Evolutionary conservation across 2,797 vertebrate genomes (phyloP).

Genomic region (Odontamblyopus lacepedii): DNA sequence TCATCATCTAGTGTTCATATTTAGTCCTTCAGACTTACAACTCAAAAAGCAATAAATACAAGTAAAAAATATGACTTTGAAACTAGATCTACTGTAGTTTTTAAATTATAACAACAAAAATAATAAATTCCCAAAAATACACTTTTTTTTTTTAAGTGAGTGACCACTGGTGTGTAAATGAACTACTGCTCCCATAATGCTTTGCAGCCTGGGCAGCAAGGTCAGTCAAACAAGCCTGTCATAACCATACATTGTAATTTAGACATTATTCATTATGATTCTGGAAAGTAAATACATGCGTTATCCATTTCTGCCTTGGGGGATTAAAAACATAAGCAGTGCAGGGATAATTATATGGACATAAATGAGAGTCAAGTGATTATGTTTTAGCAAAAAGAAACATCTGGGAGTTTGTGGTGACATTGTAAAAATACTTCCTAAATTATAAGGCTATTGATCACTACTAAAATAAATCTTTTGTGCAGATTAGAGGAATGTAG

Average conservation of each 20-base stretch:
- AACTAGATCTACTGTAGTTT: too few relatives aligned
- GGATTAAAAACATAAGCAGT: not conserved
- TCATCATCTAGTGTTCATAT: too few relatives aligned
- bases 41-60: too few relatives aligned
- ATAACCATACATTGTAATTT: not conserved
- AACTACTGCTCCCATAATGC: slow-evolving; percentile 35
- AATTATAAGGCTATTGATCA: slow-evolving; percentile 1
- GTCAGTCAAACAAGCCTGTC: slow-evolving; percentile 7
- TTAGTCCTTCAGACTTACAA: too few relatives aligned
- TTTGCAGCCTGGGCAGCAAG: slow-evolving; percentile 31
- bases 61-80: too few relatives aligned
- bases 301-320: not conserved
- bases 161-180: not conserved
- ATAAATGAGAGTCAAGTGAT: not conserved
- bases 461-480: not conserved
- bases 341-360: not conserved
- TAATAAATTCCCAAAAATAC: too few relatives aligned
- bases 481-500: slow-evolving; percentile 2
- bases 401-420: not conserved
- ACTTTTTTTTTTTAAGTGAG: too few relatives aligned
- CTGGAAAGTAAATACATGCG: not conserved
- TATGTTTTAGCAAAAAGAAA: not conserved
- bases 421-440: not conserved
- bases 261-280: slow-evolving; percentile 7
- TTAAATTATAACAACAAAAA: too few relatives aligned